Evolutionary conservation across 2,797 vertebrate species (phyloP).

Genomic region (Sphenodon punctatus): DNA sequence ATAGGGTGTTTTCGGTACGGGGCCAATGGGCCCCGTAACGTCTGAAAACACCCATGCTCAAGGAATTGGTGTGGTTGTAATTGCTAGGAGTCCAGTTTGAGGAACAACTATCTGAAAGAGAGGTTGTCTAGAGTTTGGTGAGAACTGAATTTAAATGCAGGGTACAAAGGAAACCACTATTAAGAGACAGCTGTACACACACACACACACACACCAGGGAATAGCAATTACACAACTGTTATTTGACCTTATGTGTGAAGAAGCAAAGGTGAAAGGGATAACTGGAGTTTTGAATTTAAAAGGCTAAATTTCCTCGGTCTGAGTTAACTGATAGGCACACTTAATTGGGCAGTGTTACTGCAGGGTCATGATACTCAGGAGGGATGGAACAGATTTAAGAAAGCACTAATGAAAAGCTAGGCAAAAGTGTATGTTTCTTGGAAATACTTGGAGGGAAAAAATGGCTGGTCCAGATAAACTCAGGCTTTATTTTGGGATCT

Average conservation of each 20-base stretch:
- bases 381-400: slow-evolving; percentile 16
- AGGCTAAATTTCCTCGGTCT: slow-evolving; percentile 13
- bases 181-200: too few relatives aligned
- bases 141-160: neutral
- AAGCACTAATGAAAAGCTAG: slow-evolving; percentile 23
- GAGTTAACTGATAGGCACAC: slow-evolving; percentile 23
- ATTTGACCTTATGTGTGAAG: slow-evolving; percentile 33
- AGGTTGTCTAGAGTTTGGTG: neutral
- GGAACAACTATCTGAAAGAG: neutral
- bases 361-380: neutral
- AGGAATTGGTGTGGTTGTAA: too few relatives aligned
- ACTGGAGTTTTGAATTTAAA: slow-evolving; percentile 45
- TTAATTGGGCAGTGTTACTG: slow-evolving; percentile 50
- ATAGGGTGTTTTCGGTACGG: too few relatives aligned
- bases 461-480: neutral
- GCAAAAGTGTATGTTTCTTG: neutral
- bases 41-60: too few relatives aligned
- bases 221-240: neutral
- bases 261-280: slow-evolving; percentile 35
- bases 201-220: slow-evolving; percentile 2
- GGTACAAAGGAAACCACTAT: neutral
- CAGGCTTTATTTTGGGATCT: neutral
- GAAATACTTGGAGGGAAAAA: slow-evolving; percentile 9
- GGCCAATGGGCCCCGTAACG: too few relatives aligned
- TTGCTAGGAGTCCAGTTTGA: neutral